Percentiles rank a stretch among this genome's conserved stretches.
These are phyloP conservation scores for Patiria pectinifera DNA, from an alignment of 53 echinoderm and acorn worm species.

Conservation along the genomic window DNA sequence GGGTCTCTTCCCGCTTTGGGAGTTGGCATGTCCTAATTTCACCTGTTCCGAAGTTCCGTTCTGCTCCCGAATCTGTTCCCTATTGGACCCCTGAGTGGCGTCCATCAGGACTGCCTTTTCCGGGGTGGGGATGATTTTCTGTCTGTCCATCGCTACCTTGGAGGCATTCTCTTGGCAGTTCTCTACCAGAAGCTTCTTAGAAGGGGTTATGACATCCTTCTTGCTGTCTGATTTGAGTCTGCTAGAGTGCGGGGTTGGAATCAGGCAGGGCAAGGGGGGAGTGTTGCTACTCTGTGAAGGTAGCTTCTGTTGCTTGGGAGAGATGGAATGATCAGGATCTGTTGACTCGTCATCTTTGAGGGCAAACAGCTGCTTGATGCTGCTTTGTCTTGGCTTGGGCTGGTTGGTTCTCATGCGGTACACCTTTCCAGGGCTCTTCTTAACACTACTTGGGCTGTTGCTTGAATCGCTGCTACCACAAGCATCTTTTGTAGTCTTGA, in stretches of 20 bases:
- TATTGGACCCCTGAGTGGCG: constrained; percentile 17
- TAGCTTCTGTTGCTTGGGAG: constrained; percentile 24
- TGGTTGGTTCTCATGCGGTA: constrained; percentile 64
- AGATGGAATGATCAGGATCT: constrained; percentile 19
- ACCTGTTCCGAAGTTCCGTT: neutral
- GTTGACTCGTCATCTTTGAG: neutral
- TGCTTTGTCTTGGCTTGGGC: constrained; percentile 42
- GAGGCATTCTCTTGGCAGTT: constrained; percentile 44
- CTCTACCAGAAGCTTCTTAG: neutral
- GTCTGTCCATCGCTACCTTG: neutral
- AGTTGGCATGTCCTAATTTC: constrained; percentile 6
- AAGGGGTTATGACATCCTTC: neutral
- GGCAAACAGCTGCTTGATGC: constrained; percentile 46
- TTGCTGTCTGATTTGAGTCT: constrained; percentile 7
- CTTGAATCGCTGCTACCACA: neutral
- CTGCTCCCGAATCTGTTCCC: constrained; percentile 29
- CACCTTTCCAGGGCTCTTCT: constrained; percentile 67
- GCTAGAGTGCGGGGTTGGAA: constrained; percentile 34
- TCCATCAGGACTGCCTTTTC: constrained; percentile 48
- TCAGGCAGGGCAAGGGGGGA: constrained; percentile 38
- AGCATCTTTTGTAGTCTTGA: neutral
- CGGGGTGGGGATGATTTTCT: constrained; percentile 9
- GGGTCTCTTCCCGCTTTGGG: neutral
- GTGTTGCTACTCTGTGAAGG: neutral
- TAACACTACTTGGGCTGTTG: constrained; percentile 1